A percentile compares a stretch with the other conserved stretches of the same genome.
Evolutionary conservation across 2,797 vertebrate genomes (phyloP).

Genomic region (Periparus ater): DNA sequence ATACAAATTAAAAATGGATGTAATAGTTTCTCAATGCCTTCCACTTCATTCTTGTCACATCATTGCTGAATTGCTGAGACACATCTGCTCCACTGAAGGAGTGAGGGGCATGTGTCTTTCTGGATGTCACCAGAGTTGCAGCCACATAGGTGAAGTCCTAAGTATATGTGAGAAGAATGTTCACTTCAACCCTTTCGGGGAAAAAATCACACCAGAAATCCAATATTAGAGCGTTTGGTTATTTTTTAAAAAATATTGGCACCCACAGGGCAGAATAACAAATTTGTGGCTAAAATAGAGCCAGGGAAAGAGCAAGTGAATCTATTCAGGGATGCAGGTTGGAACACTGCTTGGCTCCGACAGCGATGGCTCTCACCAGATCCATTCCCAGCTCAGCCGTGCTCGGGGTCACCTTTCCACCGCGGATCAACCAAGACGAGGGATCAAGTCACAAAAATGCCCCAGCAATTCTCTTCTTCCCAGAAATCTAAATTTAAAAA

Average conservation of each 20-base stretch:
- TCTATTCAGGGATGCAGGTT: neutral
- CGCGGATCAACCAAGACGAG: neutral
- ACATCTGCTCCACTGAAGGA: neutral
- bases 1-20: neutral
- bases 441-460: neutral
- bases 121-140: fast-evolving
- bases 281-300: conserved; percentile 23
- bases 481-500: neutral
- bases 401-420: neutral
- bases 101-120: neutral
- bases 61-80: neutral
- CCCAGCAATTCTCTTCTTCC: neutral
- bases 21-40: neutral
- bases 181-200: neutral
- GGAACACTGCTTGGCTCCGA: neutral
- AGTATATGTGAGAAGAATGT: neutral
- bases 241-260: neutral
- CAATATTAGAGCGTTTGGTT: neutral
- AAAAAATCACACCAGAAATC: neutral
- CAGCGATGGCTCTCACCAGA: neutral
- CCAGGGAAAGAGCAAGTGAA: neutral
- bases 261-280: neutral
- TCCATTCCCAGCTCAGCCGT: neutral
- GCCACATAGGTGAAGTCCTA: neutral
- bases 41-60: neutral